A percentile compares a stretch with the other conserved stretches of the same genome.
phyloP scores from a whole-genome alignment of 2,113 vertebrate species.

The Chrysochloris asiatica region DNA sequence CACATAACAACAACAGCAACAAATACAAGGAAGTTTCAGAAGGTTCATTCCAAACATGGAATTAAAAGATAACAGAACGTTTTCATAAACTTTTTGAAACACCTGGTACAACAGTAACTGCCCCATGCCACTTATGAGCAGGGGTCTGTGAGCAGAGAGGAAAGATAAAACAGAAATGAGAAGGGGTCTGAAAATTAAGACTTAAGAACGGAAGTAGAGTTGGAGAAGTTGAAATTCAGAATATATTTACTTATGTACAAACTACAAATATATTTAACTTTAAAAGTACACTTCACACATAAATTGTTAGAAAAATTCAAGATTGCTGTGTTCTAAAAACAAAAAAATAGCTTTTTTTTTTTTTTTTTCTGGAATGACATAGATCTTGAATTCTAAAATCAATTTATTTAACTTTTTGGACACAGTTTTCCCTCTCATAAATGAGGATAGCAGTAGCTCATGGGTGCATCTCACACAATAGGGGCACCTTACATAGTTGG shows the following conservation, averaged over 20 bases:
- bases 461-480: neutral
- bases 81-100: too few species aligned
- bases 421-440: neutral
- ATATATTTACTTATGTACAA: neutral
- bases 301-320: slow-evolving; percentile 1
- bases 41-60: too few species aligned
- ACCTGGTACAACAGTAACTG: too few species aligned
- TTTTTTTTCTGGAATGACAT: neutral
- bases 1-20: too few species aligned
- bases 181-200: too few species aligned
- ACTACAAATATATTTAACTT: neutral
- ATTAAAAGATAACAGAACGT: too few species aligned
- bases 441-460: neutral
- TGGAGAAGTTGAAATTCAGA: neutral
- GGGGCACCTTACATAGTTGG: neutral
- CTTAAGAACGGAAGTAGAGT: neutral
- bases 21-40: too few species aligned
- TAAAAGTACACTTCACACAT: neutral
- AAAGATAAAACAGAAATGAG: neutral
- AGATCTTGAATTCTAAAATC: neutral
- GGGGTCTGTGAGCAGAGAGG: neutral
- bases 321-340: too few species aligned
- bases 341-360: too few species aligned
- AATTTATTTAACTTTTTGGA: slow-evolving; percentile 19
- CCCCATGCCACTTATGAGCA: neutral